Percentiles rank a stretch among this genome's conserved stretches.
Evolutionary conservation across 2,888 invertebrate species (phyloP).

Genomic region (Phortica okadai): DNA sequence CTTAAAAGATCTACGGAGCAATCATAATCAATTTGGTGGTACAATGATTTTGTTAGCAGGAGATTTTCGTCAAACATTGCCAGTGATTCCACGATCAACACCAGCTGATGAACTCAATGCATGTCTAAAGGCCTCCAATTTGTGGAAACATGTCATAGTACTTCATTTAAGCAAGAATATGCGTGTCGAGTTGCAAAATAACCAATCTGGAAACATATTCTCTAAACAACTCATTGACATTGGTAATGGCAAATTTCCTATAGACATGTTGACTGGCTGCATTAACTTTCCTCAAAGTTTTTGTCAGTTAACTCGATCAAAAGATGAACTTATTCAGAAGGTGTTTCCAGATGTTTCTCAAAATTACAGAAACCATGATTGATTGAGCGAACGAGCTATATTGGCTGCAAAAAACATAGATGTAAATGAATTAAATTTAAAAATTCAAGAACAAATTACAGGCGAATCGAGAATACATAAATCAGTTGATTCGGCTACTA

Average conservation of each 20-base stretch:
- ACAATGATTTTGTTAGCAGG: constrained; percentile 9
- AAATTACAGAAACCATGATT: constrained; percentile 7
- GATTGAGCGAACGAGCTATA: constrained; percentile 12
- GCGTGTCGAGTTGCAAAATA: too few relatives aligned
- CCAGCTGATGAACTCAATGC: constrained; percentile 5
- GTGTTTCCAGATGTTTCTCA: not conserved
- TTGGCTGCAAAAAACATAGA: not conserved
- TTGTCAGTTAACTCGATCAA: too few relatives aligned
- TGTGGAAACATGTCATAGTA: too few relatives aligned
- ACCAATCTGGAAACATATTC: too few relatives aligned
- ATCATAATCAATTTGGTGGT: not conserved
- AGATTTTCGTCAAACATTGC: not conserved
- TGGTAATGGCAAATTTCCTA: too few relatives aligned
- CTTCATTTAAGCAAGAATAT: too few relatives aligned
- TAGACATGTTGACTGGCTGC: too few relatives aligned
- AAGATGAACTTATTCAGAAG: constrained; percentile 13
- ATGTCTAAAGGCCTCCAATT: not conserved
- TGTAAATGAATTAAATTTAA: not conserved
- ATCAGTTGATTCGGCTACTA: not conserved
- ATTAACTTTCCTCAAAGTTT: too few relatives aligned
- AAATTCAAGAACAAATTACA: not conserved
- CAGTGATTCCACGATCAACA: constrained; percentile 9
- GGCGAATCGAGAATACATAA: not conserved
- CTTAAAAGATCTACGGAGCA: not conserved
- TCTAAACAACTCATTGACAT: too few relatives aligned